Conservation (phyloP, 2,113 vertebrate species). For the Picathartes gymnocephalus region DNA sequence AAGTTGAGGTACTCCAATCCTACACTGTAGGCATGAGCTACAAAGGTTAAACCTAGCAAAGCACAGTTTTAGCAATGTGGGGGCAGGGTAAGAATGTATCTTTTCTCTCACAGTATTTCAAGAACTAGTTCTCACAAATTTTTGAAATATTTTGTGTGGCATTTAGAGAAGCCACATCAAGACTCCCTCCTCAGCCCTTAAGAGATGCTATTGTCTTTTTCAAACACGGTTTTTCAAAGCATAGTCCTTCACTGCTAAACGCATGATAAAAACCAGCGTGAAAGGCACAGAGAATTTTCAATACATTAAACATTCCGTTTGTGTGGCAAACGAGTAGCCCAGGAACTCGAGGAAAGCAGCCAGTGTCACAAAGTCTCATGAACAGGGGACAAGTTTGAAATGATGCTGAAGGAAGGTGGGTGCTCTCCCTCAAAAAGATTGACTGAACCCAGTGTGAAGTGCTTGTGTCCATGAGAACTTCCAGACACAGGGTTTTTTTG, state of each 20-base stretch:
- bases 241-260: neutral
- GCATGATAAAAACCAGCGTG: neutral
- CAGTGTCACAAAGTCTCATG: neutral
- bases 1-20: neutral
- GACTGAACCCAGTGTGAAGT: neutral
- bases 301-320: neutral
- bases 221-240: neutral
- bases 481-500: neutral
- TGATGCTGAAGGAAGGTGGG: fast-evolving
- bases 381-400: neutral
- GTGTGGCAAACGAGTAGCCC: neutral
- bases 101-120: slow-evolving; percentile 23
- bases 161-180: slow-evolving; percentile 19
- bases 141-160: slow-evolving; percentile 20
- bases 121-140: slow-evolving; percentile 26
- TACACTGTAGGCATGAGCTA: neutral
- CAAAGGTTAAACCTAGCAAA: slow-evolving; percentile 8
- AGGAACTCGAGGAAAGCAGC: neutral
- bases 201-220: slow-evolving; percentile 30
- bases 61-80: neutral
- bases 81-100: slow-evolving; percentile 38
- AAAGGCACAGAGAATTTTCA: neutral
- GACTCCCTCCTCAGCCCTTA: neutral
- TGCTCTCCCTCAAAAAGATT: neutral
- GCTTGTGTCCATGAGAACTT: neutral